Evolutionary conservation across 2,113 vertebrate species (phyloP).

Genomic region (Notothenia coriiceps): DNA sequence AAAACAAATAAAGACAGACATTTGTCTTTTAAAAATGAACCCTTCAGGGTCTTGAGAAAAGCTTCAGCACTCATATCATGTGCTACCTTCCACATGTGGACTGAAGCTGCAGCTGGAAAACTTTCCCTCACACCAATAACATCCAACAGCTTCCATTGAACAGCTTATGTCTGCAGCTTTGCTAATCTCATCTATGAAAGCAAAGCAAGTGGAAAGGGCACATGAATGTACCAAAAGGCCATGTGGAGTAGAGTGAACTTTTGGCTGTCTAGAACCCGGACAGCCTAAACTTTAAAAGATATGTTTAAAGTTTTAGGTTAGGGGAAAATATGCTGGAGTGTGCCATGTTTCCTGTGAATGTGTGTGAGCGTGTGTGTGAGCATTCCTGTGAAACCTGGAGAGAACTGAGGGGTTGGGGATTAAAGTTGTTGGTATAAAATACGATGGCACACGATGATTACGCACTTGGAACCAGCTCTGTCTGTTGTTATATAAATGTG

Average conservation of each 20-base stretch:
- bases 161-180: not conserved
- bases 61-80: not conserved
- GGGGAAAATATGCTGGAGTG: not conserved
- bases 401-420: not conserved
- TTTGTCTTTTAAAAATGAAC: no score
- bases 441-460: not conserved
- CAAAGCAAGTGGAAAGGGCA: no score
- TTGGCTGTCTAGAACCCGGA: not conserved
- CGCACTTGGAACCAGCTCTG: not conserved
- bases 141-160: not conserved
- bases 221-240: not conserved
- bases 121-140: not conserved
- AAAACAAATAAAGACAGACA: not conserved
- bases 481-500: not conserved
- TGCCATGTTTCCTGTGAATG: slow-evolving; percentile 16
- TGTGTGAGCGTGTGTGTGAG: not conserved
- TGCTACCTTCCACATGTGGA: not conserved
- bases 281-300: not conserved
- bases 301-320: not conserved
- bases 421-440: not conserved
- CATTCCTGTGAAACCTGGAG: slow-evolving; percentile 1
- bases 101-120: not conserved
- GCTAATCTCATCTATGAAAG: not conserved
- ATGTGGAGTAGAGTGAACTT: not conserved
- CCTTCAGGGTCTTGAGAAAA: no score